Base-by-base conservation (phyloP, 2,113 vertebrate genomes). In the Xyrauchen texanus region DNA sequence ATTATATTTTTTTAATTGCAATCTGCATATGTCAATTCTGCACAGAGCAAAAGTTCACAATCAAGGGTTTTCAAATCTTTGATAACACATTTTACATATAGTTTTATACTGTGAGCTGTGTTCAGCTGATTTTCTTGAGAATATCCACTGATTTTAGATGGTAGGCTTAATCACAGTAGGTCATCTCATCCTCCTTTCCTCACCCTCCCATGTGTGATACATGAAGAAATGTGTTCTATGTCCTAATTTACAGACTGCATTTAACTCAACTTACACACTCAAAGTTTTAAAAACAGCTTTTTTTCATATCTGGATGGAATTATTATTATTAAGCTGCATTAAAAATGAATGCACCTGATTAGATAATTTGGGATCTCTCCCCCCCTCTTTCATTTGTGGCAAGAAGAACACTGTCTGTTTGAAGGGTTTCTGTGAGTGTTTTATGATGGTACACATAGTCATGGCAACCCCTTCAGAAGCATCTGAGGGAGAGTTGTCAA, bases 381-480 rank as follows among this genome's bases (percentile, higher is more conserved):
- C n/a, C n/a, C n/a, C n/a, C n/a, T n/a, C n/a, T n/a, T 11, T 57
- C 11, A 12, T 12, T 57, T 12, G 53, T 13, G 12, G 5, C 53
- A 58, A 15, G 15, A 15, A n/a, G 5, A 15, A 58, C 55, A 57
- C n/a, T 49, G 68, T 62, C 61, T 72, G 51, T 77, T 62, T 74
- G 55, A 4, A 62, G 15, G 53, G 6, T n/a, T 34, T 11, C 42
- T 66, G 66, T 55, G 9, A 58, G 16, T 77, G 52, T 64, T 84
- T 86, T 16, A 82, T 71, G 21, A 83, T 51, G 55, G 67, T 84
- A 84, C 78, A 71, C 71, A 68, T 53, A 64, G 77, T 61, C 76
- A 49, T 88, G 85, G 82, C 84, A 89, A 83, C 83, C 66, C 4
- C 47, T 84, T 62, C 67, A 13, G 47, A 64, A 84, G 76, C 78